Base-by-base conservation (phyloP, 1,140 invertebrate genomes). In the Calephelis virginiensis region DNA sequence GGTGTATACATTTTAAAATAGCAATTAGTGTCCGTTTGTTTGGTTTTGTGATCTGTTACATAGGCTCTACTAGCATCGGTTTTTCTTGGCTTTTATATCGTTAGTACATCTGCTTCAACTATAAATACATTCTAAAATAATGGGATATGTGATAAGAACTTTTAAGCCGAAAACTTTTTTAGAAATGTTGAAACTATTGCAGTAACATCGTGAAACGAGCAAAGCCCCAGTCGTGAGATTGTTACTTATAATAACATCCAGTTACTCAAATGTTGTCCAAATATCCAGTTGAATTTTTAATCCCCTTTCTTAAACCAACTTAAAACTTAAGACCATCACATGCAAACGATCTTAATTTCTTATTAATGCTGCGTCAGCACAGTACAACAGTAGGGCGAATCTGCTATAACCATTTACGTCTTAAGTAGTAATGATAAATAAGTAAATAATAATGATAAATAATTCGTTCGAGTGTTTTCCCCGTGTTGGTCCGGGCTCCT, bases 331-430 rank as follows among this genome's bases (percentile, higher is more conserved):
- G 49, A 53, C n/a, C n/a, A 53, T 53, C n/a, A 53, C 49, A 28
- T 61, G 65, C 40, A 66, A 66, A 66, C 47, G 43, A 53, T 17
- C 14, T 53, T 53, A 53, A 46, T 66, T 66, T 43, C 56, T 64
- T 69, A 69, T 64, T 69, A 56, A 70, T 3, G 37, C 49, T 38
- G 37, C 49, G 28, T 46, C 49, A 53, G 49, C 49, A 13, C 49
- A 53, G n/a, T 47, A 64, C 45, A 28, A 28, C 1, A 28, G 28
- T 28, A 28, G 28, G 28, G 28, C 28, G 28, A 28, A 28, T 28
- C 28, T 28, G 5, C 3, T 28, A 28, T 28, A 28, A 28, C 2
- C 2, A 4, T 28, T 28, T 28, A 28, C 1, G 28, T 28, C 5
- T 28, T 28, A 28, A 28, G 28, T 28, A 28, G 5, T 28, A 28